Percentiles rank a stretch among this genome's conserved stretches.
Evolutionary conservation across 2,797 vertebrate genomes (phyloP).

Genomic region (Myripristis murdjan): DNA sequence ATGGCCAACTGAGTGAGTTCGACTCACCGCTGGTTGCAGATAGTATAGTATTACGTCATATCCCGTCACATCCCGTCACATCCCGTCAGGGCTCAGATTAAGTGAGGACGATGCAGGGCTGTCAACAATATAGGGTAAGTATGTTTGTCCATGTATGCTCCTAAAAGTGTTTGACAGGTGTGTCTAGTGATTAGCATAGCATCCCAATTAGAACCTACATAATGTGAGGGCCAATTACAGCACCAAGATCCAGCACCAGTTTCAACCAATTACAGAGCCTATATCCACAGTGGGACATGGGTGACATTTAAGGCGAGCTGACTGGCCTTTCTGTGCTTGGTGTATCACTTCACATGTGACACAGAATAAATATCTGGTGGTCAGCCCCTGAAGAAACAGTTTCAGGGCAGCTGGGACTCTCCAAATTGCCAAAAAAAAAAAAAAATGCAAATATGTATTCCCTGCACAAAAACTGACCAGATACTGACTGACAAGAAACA

Average conservation of each 20-base stretch:
- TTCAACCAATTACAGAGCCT: slow-evolving; percentile 4
- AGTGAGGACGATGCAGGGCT: slow-evolving; percentile 7
- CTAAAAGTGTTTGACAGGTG: slow-evolving; percentile 34
- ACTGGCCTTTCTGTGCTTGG: slow-evolving; percentile 22
- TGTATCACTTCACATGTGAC: slow-evolving; percentile 20
- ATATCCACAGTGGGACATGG: slow-evolving; percentile 26
- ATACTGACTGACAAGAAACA: too few species aligned
- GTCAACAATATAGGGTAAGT: too few species aligned
- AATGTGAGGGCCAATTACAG: slow-evolving; percentile 38
- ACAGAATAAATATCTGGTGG: background rate
- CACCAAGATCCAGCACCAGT: slow-evolving; percentile 7
- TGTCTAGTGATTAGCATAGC: background rate
- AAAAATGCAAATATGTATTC: too few species aligned
- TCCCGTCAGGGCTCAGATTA: slow-evolving; percentile 72
- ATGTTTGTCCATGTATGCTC: slow-evolving; percentile 49
- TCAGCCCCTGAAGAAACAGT: slow-evolving; percentile 1
- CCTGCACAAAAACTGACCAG: too few species aligned
- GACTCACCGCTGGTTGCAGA: too few species aligned
- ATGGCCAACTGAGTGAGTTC: too few species aligned
- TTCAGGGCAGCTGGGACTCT: background rate
- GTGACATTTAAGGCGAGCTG: slow-evolving; percentile 60
- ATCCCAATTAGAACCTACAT: slow-evolving; percentile 62
- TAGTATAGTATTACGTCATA: too few species aligned
- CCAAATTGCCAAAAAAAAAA: too few species aligned
- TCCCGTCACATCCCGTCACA: too few species aligned